Base-by-base conservation (phyloP, 2,888 invertebrate species). In the Ametastegia equiseti region DNA sequence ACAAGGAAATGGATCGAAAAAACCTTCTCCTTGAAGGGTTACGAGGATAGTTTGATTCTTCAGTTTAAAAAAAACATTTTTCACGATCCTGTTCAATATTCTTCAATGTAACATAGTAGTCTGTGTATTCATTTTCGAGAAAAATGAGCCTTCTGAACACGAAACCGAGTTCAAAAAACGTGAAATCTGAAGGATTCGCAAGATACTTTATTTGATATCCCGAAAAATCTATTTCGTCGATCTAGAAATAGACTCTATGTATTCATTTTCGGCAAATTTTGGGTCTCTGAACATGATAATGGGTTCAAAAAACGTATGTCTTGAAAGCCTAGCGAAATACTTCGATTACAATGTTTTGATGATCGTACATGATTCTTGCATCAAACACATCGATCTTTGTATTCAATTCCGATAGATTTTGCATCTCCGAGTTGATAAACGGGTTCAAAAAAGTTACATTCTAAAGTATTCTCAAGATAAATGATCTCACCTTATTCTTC, bases 401-500 rank as follows among this genome's bases (percentile, higher is more conserved):
- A 27, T 27, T 60, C 60, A 15, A 30, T 60, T 60, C 4, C 60
- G 60, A 11, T 15, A 60, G 11, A 60, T 60, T 60, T 60, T 13
- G 5, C 13, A 13, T 60, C 23, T 60, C 60, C 11, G 27, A 15
- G 15, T 9, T 30, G 13, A 2, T 27, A 30, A 60, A 30, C 13
- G 60, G 3, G 15, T 15, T 13, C 5, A 4, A 11, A 15, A 60
- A 30, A 30, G 23, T 11, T 30, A 0, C 9, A 27, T 5, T 27
- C 13, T 30, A 0, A 3, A 13, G 13, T 5, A 11, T 27, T 57
- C 13, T 11, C 9, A 57, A 45, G 27, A 23, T 69, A 45, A 45
- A 15, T 71, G 13, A 27, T 42, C 84, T 87, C 84, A 91, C 91
- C 91, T 91, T 92, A 81, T 89, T 90, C 84, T 90, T 90, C 77